These are phyloP conservation scores for Brachyrhaphis roseni DNA, from an alignment of 2,797 vertebrate species.

Conservation along the genomic window DNA sequence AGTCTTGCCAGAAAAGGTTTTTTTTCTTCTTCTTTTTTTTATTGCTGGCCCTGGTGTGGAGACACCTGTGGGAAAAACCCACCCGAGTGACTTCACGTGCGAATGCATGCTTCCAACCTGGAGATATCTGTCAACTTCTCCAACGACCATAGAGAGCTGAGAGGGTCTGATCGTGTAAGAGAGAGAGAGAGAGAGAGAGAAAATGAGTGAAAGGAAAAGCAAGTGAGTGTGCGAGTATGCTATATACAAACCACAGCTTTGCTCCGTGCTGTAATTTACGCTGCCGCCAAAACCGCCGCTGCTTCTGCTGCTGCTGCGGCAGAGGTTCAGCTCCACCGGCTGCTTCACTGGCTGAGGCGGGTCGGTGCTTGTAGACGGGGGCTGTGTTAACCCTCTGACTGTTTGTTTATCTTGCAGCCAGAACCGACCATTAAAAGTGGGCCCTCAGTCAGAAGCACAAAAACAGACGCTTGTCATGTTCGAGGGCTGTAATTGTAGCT, in stretches of 20 bases:
- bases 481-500: conserved; percentile 84
- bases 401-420: conserved; percentile 84
- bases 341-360: conserved; percentile 60
- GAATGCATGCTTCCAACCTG: conserved; percentile 11
- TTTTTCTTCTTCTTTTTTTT: conserved; percentile 40
- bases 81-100: conserved; percentile 50
- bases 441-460: conserved; percentile 80
- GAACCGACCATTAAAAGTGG: conserved; percentile 80
- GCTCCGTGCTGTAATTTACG: conserved; percentile 83
- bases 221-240: conserved; percentile 68
- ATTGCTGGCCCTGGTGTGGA: conserved; percentile 46
- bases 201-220: conserved; percentile 64
- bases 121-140: conserved; percentile 24
- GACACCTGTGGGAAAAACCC: conserved; percentile 68
- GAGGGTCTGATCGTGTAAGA: conserved; percentile 24
- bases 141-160: conserved; percentile 18
- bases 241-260: conserved; percentile 82
- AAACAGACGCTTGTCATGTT: conserved; percentile 86
- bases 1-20: conserved; percentile 36
- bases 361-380: conserved; percentile 64
- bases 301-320: conserved; percentile 66
- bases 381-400: conserved; percentile 77
- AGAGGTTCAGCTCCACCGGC: conserved; percentile 56
- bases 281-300: conserved; percentile 82
- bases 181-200: conserved; percentile 23